Evolutionary conservation across 1,140 invertebrate genomes (phyloP), one percentile per base, ranked within the genome.

Genomic region (Manduca sexta): DNA sequence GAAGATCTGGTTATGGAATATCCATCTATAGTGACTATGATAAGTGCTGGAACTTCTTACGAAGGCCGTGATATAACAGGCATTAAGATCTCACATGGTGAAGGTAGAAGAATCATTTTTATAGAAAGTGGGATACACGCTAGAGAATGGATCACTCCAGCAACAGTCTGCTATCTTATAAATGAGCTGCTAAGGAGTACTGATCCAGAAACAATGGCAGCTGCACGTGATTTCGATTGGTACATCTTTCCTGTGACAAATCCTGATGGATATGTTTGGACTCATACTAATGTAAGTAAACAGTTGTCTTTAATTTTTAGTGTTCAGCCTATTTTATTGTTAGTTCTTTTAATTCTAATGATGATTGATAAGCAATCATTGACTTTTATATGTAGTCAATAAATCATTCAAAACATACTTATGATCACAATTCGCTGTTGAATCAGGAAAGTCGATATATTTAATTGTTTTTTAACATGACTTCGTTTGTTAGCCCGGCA

Each of bases 201-300:
- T 11, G 79, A 89, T 60, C 49, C 74, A 1, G 81, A 79, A 41
- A 80, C 84, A 0, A 69, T 63, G 45, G 79, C 81, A 1, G 83
- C 88, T 40, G 87, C 87, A 8, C 76, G 90, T 35, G 86, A 88
- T 54, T 90, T 88, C 44, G 92, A 94, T 64, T 93, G 91, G 91
- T 91, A 92, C 60, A 89, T 95, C 30, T 88, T 93, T 14, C 92
- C 92, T 0, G 86, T 90, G 13, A 82, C 88, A 1, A 93, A 93
- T 72, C 90, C 91, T 18, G 92, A 93, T 79, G 92, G 92, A 1
- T 93, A 92, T 56, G 80, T 87, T 17, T 92, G 88, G 72, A 88
- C 88, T 2, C 88, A 89, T 61, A 69, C 72, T 30, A 56, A 54
- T 15, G 87, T 88, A 76, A 75, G 69, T 59, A n/a, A 30, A 26